Base-by-base conservation (phyloP, 2,113 vertebrate genomes). In the Callaeas wilsoni region DNA sequence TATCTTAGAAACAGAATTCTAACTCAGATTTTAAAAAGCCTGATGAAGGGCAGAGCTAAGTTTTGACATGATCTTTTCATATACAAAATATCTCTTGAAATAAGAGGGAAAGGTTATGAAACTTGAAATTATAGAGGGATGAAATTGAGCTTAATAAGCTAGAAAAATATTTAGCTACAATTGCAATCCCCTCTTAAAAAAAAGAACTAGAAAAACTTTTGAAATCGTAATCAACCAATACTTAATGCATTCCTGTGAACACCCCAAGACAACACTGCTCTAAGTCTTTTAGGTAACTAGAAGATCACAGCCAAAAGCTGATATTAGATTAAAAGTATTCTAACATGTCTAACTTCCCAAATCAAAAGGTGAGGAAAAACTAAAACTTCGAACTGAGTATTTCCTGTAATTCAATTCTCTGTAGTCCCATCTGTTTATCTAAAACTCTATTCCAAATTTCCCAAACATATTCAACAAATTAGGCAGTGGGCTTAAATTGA, bases 1-100 rank as follows among this genome's bases (percentile, higher is more conserved):
- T 97, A 98, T 97, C 97, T 97, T 96, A 98, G 96, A 98, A 98
- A 98, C 95, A 95, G 98, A 98, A 98, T 98, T 98, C 97, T 97
- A 98, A 98, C 97, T 97, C 96, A 96, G 95, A 84, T 92, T 97
- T 98, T 96, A 91, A 97, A 97, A 96, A 97, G 93, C 68, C 80
- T 76, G 89, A 97, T 97, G 97, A 97, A 98, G 97, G 85, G 87
- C 83, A 97, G 80, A 44, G 84, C 92, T 97, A 97, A 97, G 96
- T 97, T 98, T 97, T 98, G 97, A 98, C 96, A 94, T 93, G 78
- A 89, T 96, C 97, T 97, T 97, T 97, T 97, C 96, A 95, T 94
- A 97, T 97, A 96, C 90, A 97, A 96, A 98, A 89, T 93, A 94
- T 86, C 75, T 95, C 78, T 68, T 95, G 96, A 97, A 98, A 96